phyloP scores from a whole-genome alignment of 2,888 invertebrate genomes.

The Chelonus formosanus region DNA sequence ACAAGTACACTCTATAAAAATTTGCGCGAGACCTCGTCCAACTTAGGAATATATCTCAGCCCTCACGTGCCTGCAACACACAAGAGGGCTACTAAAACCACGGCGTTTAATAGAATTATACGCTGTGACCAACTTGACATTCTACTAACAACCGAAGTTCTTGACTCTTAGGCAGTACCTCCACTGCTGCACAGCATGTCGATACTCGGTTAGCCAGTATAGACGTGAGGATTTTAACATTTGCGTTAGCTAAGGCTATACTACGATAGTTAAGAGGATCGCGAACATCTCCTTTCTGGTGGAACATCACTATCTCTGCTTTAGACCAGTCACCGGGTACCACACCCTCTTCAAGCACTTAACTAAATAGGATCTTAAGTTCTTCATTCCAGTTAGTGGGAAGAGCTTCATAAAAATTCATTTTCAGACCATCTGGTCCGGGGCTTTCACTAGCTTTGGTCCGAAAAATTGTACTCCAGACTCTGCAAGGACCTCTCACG shows the following conservation, averaged over 20 bases:
- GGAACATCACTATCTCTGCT: conserved; percentile 11
- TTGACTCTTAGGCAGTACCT: conserved; percentile 38
- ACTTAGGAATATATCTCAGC: no score
- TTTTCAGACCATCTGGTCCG: conserved; percentile 15
- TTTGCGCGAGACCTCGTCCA: no score
- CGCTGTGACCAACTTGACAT: no score
- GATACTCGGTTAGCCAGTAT: conserved; percentile 38
- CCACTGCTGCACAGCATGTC: conserved; percentile 31
- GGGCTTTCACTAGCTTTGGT: conserved; percentile 25
- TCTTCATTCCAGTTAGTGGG: background rate
- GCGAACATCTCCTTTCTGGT: conserved; percentile 34
- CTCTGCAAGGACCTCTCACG: no score
- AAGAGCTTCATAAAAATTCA: conserved; percentile 18
- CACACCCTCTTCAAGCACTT: conserved; percentile 33
- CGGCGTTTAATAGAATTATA: no score
- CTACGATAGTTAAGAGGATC: conserved; percentile 41
- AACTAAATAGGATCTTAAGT: conserved; percentile 34
- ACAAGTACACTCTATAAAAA: no score
- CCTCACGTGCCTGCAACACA: no score
- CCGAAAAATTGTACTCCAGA: no score
- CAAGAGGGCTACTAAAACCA: no score
- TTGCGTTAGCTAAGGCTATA: conserved; percentile 37
- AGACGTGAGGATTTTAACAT: conserved; percentile 41
- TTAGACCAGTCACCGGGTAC: conserved; percentile 38
- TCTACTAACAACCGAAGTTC: background rate